A percentile compares a stretch with the other conserved stretches of the same genome.
phyloP scores from a whole-genome alignment of 2,888 invertebrate species.

The Serrognathus titanus region DNA sequence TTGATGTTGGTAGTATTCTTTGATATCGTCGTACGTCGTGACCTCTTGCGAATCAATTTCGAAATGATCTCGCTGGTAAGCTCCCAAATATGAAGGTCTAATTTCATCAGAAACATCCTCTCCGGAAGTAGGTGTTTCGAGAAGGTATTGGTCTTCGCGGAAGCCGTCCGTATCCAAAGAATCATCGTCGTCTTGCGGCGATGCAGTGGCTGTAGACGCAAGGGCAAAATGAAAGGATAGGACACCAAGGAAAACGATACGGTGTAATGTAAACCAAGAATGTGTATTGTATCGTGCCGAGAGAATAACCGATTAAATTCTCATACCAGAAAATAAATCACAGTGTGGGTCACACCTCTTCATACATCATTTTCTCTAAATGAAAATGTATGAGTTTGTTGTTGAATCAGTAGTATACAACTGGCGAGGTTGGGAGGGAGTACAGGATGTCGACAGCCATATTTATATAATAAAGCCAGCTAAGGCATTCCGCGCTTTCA shows the following conservation, averaged over 20 bases:
- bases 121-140: conserved; percentile 50
- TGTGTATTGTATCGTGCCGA: conserved; percentile 17
- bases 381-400: conserved; percentile 26
- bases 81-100: conserved; percentile 28
- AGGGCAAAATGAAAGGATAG: conserved; percentile 22
- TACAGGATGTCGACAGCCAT: conserved; percentile 45
- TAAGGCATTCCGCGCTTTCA: conserved; percentile 43
- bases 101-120: conserved; percentile 28
- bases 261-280: conserved; percentile 4
- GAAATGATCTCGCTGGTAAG: conserved; percentile 26
- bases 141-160: conserved; percentile 50
- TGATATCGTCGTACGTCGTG: conserved; percentile 42
- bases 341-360: conserved; percentile 30
- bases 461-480: conserved; percentile 38
- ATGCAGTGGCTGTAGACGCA: conserved; percentile 45
- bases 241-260: neutral
- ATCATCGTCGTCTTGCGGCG: conserved; percentile 56
- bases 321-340: conserved; percentile 36
- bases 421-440: conserved; percentile 2
- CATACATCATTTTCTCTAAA: conserved; percentile 29
- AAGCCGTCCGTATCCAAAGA: conserved; percentile 55
- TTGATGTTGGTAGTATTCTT: conserved; percentile 44
- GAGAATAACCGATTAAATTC: conserved; percentile 18
- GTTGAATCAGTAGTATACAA: conserved; percentile 19
- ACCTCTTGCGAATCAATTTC: conserved; percentile 41